Evolutionary conservation across 2,113 vertebrate genomes (phyloP).

Genomic region (Brachyhypopomus gauderio): DNA sequence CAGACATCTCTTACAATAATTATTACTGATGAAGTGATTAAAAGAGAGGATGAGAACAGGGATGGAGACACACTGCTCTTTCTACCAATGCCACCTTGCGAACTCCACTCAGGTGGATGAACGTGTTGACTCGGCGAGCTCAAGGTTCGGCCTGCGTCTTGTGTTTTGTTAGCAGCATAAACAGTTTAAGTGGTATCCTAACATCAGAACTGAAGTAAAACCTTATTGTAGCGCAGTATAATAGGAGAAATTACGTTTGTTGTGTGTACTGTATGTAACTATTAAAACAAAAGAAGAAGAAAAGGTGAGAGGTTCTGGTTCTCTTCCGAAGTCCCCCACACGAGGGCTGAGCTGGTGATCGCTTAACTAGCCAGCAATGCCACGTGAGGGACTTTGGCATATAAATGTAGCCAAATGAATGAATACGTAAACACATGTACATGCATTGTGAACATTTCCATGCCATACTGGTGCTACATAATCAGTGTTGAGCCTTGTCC

Average conservation of each 20-base stretch:
- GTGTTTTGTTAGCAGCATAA: constrained; percentile 54
- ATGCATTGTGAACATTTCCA: constrained; percentile 73
- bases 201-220: constrained; percentile 55
- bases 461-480: constrained; percentile 77
- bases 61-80: constrained; percentile 19
- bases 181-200: constrained; percentile 56
- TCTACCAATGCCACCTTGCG: constrained; percentile 20
- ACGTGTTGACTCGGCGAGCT: constrained; percentile 48
- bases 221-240: constrained; percentile 64
- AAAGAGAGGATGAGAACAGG: not conserved
- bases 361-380: constrained; percentile 38
- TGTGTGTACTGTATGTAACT: constrained; percentile 67
- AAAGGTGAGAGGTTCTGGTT: constrained; percentile 45
- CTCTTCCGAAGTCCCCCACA: constrained; percentile 35
- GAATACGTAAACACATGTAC: constrained; percentile 66
- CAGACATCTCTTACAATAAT: constrained; percentile 23
- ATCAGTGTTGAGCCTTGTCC: constrained; percentile 78
- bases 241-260: constrained; percentile 59
- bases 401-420: constrained; percentile 75
- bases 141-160: constrained; percentile 50
- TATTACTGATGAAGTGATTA: constrained; percentile 16
- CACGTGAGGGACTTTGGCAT: constrained; percentile 52
- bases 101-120: constrained; percentile 39
- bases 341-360: constrained; percentile 41
- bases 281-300: constrained; percentile 52